Base-by-base conservation (phyloP, 1,140 invertebrate genomes). In the Drosophila simulans region DNA sequence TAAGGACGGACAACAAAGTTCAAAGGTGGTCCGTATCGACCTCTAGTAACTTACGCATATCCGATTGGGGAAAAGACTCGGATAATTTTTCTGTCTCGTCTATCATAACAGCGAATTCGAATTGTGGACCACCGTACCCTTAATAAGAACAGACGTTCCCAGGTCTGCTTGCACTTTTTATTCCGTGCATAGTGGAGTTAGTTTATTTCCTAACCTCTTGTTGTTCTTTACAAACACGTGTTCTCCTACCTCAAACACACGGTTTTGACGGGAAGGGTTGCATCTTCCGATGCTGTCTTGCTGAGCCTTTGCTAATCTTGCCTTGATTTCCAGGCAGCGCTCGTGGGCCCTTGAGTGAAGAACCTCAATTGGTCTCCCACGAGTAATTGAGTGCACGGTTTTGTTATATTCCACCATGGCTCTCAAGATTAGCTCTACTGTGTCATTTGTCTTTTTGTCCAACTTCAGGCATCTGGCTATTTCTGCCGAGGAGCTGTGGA, bases 181-280 rank as follows among this genome's bases (percentile, higher is more conserved):
- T 48, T 48, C 25, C 25, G 46, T 27, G 11, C 12, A 45, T 10
- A 45, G 11, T 12, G 43, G 43, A 4, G 43, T 45, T 4, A 45
- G 15, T 12, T 45, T 45, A 15, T 45, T 45, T 15, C 20, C 43
- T 11, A 56, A 25, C 25, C 39, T 27, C 5, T 8, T 56, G 37
- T 31, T 56, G 10, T 42, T 43, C 8, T 25, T 27, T 45, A 31
- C 27, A 15, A 35, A 10, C 2, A 56, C 53, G 20, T 34, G 20
- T 22, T 46, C 55, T 4, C 55, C 55, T 8, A 45, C 40, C 45
- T 57, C 15, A 5, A 46, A 57, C 12, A 57, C 55, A 35, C 55
- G n/a, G 55, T 57, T 57, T 10, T 57, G 55, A 11, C 42, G 31
- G 0, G 25, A 20, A 22, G 27, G 27, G 8, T 46, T 45, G n/a